Conservation (phyloP, 37 sponge, comb jelly and placozoan species). For the Halisarca cf. caerulea region DNA sequence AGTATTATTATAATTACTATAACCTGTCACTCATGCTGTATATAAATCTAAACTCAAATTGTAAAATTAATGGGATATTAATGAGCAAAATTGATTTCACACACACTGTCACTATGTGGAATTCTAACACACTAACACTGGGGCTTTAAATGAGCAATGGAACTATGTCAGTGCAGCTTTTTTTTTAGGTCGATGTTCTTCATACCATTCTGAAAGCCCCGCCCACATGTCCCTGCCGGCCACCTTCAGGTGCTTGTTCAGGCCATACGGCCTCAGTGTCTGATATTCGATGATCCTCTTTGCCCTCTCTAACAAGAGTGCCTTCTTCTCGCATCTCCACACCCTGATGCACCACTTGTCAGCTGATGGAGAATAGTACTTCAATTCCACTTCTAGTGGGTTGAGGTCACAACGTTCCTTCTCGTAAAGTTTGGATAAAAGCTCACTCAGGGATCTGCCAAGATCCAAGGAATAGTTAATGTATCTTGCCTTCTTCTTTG, state of each 20-base stretch:
- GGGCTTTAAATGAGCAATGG: no score
- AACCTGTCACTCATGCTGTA: no score
- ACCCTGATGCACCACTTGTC: background rate
- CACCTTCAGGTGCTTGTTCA: background rate
- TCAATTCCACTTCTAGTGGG: constrained; percentile 11
- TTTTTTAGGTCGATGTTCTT: no score
- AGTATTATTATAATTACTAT: no score
- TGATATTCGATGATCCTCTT: constrained; percentile 8
- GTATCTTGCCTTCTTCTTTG: constrained; percentile 3
- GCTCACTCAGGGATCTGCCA: background rate
- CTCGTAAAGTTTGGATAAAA: constrained; percentile 5
- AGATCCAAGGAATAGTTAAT: background rate
- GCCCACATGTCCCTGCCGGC: constrained; percentile 15
- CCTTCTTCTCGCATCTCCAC: background rate
- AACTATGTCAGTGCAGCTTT: no score
- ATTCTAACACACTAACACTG: no score
- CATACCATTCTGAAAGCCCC: background rate
- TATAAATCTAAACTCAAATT: no score
- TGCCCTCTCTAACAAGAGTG: background rate
- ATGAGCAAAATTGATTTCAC: no score
- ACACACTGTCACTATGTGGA: no score
- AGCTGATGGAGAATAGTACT: constrained; percentile 6
- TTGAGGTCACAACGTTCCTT: background rate
- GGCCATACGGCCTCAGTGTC: background rate
- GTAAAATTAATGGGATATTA: no score